phyloP scores from a whole-genome alignment of 2,113 vertebrate genomes.

The Rattus rattus region DNA sequence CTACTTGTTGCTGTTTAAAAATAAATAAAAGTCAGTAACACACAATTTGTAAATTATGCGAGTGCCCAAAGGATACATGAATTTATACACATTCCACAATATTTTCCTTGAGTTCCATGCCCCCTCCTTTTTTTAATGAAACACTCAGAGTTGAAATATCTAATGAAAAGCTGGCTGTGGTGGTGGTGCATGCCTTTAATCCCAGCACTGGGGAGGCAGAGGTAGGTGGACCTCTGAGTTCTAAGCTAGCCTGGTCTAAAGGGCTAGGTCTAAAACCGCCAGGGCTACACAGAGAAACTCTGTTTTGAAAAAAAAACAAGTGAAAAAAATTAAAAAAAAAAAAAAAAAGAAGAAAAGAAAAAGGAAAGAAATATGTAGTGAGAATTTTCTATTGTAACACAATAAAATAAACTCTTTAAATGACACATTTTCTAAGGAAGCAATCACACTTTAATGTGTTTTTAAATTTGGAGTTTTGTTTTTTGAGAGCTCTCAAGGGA shows the following conservation, averaged over 20 bases:
- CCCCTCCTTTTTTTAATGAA: not conserved
- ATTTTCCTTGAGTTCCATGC: slow-evolving; percentile 32
- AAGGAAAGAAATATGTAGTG: not conserved
- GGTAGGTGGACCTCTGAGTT: not conserved
- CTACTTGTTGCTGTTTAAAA: not conserved
- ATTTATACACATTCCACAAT: not conserved
- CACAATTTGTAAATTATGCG: not conserved
- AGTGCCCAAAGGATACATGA: not conserved
- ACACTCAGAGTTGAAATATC: slow-evolving; percentile 15
- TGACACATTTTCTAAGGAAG: not conserved
- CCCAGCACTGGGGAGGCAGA: not conserved
- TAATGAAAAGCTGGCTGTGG: not conserved
- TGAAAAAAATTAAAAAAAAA: not conserved
- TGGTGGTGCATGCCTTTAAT: not conserved
- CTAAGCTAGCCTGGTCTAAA: not conserved
- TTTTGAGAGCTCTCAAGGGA: slow-evolving; percentile 9
- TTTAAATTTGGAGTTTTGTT: slow-evolving; percentile 41
- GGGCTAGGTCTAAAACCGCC: not conserved
- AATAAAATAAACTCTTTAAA: not conserved
- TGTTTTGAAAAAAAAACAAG: not conserved
- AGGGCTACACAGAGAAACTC: not conserved
- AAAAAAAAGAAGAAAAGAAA: not conserved
- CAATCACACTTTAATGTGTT: not conserved
- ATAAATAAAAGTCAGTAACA: not conserved
- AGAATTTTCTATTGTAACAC: not conserved